Conservation (phyloP, 2,888 invertebrate genomes). For the Athripsodes cinereus region DNA sequence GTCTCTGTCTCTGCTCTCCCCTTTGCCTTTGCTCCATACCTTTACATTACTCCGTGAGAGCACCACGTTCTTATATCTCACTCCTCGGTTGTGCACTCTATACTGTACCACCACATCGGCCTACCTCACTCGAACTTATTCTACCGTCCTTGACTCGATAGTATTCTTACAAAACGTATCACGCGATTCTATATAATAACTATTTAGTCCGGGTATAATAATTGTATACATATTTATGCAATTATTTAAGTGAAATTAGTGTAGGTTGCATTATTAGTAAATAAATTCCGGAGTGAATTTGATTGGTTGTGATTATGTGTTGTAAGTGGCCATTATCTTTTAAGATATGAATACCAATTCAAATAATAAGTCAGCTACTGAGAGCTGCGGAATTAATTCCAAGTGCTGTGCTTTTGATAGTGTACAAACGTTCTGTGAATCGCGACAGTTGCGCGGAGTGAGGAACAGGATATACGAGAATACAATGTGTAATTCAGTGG, state of each 20-base stretch:
- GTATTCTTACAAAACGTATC: too few relatives aligned
- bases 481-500: conserved; percentile 7
- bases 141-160: background rate
- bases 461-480: conserved; percentile 9
- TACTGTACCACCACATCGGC: too few relatives aligned
- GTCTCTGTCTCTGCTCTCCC: conserved; percentile 26
- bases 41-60: background rate
- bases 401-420: conserved; percentile 1
- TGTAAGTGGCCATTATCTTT: background rate
- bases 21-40: conserved; percentile 4
- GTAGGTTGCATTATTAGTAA: too few relatives aligned
- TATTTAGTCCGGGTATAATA: too few relatives aligned
- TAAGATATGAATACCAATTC: conserved; percentile 16
- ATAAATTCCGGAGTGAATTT: too few relatives aligned
- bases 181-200: background rate
- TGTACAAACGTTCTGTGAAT: background rate
- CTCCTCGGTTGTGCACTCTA: conserved; percentile 10
- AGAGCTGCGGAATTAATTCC: conserved; percentile 7
- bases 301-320: background rate
- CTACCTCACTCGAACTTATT: conserved; percentile 7
- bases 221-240: background rate
- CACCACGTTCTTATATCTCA: conserved; percentile 29
- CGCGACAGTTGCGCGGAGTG: background rate
- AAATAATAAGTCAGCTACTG: conserved; percentile 2
- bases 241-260: background rate